Conservation (phyloP, 2,888 invertebrate species). For the Thera britannica region DNA sequence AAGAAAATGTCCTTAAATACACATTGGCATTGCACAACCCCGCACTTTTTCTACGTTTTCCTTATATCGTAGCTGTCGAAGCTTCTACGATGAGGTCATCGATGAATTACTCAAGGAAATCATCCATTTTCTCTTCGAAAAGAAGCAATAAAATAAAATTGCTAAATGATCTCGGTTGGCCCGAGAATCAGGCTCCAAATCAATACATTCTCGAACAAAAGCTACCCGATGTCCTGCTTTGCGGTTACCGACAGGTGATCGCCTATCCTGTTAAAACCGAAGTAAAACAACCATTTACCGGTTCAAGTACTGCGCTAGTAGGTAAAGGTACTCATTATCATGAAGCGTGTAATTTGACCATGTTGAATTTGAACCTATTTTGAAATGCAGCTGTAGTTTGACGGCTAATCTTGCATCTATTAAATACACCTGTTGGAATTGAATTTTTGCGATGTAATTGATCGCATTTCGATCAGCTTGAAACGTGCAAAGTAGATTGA, state of each 20-base stretch:
- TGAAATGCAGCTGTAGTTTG: conserved; percentile 19
- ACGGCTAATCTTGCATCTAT: conserved; percentile 20
- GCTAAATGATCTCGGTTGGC: too few species aligned
- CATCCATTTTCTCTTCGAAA: too few species aligned
- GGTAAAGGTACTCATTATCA: conserved; percentile 25
- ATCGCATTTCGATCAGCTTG: conserved; percentile 12
- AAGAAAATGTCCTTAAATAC: too few species aligned
- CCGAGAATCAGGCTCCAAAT: not conserved
- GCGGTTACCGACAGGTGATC: conserved; percentile 36
- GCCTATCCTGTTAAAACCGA: conserved; percentile 27
- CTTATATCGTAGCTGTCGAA: too few species aligned
- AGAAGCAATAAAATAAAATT: too few species aligned
- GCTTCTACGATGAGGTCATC: too few species aligned
- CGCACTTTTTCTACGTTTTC: too few species aligned
- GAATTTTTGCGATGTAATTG: conserved; percentile 14
- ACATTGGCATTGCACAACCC: too few species aligned
- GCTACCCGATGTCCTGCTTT: conserved; percentile 19
- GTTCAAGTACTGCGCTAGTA: conserved; percentile 9
- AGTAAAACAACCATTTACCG: conserved; percentile 23
- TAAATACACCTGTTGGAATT: conserved; percentile 22
- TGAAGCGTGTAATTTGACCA: conserved; percentile 35
- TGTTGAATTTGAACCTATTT: conserved; percentile 31
- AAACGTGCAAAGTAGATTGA: conserved; percentile 11
- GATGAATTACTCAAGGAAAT: too few species aligned
- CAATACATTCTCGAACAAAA: conserved; percentile 1